Percentiles rank a stretch among this genome's conserved stretches.
These are phyloP conservation scores for Bombyx mandarina DNA, from an alignment of 1,140 invertebrate species.

Conservation along the genomic window DNA sequence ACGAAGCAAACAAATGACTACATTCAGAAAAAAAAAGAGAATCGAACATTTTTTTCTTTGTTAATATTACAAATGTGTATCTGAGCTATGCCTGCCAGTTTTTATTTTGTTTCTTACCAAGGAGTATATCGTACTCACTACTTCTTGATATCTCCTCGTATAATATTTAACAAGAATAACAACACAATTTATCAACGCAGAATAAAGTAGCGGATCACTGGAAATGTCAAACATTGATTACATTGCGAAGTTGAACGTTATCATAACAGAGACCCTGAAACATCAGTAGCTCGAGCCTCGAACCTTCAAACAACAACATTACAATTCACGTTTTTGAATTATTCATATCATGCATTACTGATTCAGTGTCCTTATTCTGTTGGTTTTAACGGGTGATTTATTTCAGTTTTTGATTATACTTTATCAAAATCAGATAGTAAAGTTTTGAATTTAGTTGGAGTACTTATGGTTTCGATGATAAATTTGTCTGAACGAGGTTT, in stretches of 20 bases:
- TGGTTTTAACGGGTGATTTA: background rate
- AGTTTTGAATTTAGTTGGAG: background rate
- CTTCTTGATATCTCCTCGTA: too few relatives aligned
- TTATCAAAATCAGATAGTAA: background rate
- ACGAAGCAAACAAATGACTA: too few relatives aligned
- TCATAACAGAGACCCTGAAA: conserved; percentile 1
- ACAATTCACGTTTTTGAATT: conserved; percentile 11
- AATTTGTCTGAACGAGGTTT: background rate
- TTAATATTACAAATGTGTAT: too few relatives aligned
- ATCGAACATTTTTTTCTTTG: too few relatives aligned
- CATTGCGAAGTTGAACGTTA: background rate
- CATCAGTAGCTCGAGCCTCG: conserved; percentile 3
- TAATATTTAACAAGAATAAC: too few relatives aligned
- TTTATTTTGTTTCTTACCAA: too few relatives aligned
- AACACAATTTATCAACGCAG: too few relatives aligned
- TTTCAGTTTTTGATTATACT: background rate
- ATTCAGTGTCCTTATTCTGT: conserved; percentile 8
- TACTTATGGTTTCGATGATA: background rate
- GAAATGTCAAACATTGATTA: too few relatives aligned
- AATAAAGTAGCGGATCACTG: too few relatives aligned
- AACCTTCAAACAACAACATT: conserved; percentile 9
- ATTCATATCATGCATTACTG: conserved; percentile 9
- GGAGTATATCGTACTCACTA: too few relatives aligned
- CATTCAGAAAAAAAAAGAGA: too few relatives aligned
- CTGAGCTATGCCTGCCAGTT: too few relatives aligned